Base-by-base conservation (phyloP, 1,140 invertebrate genomes). In the silkworm (Bombyx mori) region DNA sequence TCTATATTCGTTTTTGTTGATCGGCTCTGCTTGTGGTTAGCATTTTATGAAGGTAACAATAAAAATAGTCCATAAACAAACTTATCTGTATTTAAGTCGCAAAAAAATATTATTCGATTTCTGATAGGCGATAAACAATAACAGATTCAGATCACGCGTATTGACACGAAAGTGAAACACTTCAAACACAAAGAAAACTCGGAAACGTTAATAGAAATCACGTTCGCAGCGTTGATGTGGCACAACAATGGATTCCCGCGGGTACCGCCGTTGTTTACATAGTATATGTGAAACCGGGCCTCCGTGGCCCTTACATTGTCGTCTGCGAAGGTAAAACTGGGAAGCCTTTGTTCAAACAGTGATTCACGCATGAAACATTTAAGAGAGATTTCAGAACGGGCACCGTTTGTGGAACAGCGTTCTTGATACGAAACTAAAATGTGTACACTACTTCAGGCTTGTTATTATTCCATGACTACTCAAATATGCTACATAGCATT, bases 201-300 rank as follows among this genome's bases (percentile, higher is more conserved):
- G 59, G 60, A 65, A 65, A 60, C 54, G 63, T 56, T 69, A 72
- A 62, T 65, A 67, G 65, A 65, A 69, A 69, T 72, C 63, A 65
- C 62, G 60, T 61, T 35, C 53, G 58, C 55, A 58, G 60, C 60
- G 52, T 56, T 52, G 46, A 49, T 46, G 49, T 55, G 8, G 56
- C 10, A 60, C 45, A 64, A 72, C 69, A 72, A 72, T 69, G 59
- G 59, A 47, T 55, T 61, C 69, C 67, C 62, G 10, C 12, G 69
- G 64, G 66, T 63, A 43, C 22, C 18, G 54, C 22, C n/a, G 54
- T 44, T 58, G 47, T 44, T 50, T 56, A 49, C 50, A 42, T 46
- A 22, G 56, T 49, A 47, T 49, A 46, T 22, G 18, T 35, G 48
- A 52, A 56, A 45, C 42, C 12, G 22, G 10, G 58, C 60, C 52